A percentile compares a stretch with the other conserved stretches of the same genome.
Evolutionary conservation across 2,888 invertebrate genomes (phyloP).

Genomic region (Parasteatoda lunata): DNA sequence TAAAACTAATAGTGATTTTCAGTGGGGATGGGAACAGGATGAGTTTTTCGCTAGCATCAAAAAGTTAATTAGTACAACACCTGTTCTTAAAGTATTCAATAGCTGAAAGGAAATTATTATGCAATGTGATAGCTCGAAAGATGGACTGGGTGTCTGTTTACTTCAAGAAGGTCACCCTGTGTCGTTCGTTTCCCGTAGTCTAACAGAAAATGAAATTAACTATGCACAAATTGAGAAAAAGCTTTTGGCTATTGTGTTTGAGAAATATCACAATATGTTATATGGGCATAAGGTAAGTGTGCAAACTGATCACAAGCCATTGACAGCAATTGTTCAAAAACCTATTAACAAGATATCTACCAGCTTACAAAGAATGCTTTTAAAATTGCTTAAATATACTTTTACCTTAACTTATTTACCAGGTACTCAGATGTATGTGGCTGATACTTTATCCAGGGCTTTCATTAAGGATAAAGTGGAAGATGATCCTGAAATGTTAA

Average conservation of each 20-base stretch:
- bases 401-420: constrained; percentile 3
- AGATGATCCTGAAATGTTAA: background rate
- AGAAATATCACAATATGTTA: constrained; percentile 20
- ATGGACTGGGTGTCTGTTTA: background rate
- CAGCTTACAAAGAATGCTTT: constrained; percentile 3
- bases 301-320: constrained; percentile 29
- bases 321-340: constrained; percentile 19
- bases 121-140: background rate
- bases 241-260: constrained; percentile 10
- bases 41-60: background rate
- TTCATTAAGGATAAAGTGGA: constrained; percentile 11
- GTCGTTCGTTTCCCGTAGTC: constrained; percentile 6
- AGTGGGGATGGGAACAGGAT: background rate
- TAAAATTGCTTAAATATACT: constrained; percentile 24
- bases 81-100: background rate
- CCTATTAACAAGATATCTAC: constrained; percentile 17
- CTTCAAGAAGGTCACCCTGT: background rate
- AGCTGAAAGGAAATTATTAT: background rate
- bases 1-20: background rate
- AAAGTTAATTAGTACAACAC: background rate
- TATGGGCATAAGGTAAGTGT: background rate
- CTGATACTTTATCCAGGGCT: constrained; percentile 16
- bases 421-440: constrained; percentile 26
- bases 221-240: constrained; percentile 30
- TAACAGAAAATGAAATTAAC: constrained; percentile 1